Base-by-base conservation (phyloP, 2,888 invertebrate genomes). In the Celastrina argiolus region DNA sequence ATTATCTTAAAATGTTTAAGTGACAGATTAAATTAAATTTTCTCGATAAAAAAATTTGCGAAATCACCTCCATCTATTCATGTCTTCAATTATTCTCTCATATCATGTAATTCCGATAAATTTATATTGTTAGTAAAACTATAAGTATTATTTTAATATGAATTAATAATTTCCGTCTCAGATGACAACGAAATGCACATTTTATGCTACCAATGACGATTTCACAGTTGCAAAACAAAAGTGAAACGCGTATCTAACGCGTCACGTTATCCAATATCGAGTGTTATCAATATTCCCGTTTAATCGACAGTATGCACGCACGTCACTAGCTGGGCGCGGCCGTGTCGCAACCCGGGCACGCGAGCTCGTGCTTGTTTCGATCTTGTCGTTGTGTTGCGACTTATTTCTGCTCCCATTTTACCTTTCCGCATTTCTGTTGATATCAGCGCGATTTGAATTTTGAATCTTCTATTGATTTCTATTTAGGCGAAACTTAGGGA, bases 281-380 rank as follows among this genome's bases (percentile, higher is more conserved):
- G 78, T 77, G 78, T 22, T 61, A 45, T 51, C 56, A 63, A 61
- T 41, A 75, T 14, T 36, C 8, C 7, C 7, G 18, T 18, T 45
- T 45, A 22, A 51, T 51, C 51, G 51, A 51, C 51, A 51, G 12
- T 51, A 5, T 12, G 12, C 51, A 51, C 81, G 87, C 84, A 83
- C 86, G 64, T 69, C 86, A 81, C 84, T 85, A 74, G 73, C 71
- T 76, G 83, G 85, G 84, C 81, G 83, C 84, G 83, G 84, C 75
- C 68, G 77, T 85, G 83, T 83, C 81, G 84, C 82, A 84, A 84
- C 78, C 77, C 73, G 77, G 79, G 83, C 87, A 88, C 88, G 87
- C 87, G 84, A 88, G 77, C 78, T 78, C 74, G 73, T 74, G 73
- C 74, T 69, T 71, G 72, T 76, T 73, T 74, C 74, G 76, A 75